phyloP scores from a whole-genome alignment of 2,113 vertebrate genomes.

The Nothobranchius furzeri region DNA sequence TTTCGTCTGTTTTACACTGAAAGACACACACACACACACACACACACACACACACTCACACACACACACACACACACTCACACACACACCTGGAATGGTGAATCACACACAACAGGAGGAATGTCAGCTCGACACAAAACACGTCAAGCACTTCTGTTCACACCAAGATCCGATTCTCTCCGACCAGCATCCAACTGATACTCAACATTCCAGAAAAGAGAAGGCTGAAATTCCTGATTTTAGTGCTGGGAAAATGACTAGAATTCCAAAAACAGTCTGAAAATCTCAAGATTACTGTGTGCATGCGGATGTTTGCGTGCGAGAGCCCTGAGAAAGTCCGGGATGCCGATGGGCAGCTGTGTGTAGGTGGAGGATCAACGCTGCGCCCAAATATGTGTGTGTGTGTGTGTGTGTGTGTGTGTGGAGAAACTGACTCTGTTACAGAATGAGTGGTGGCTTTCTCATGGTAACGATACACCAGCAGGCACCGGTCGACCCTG shows the following conservation, averaged over 20 bases:
- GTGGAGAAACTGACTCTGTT: constrained; percentile 83
- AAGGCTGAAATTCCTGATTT: constrained; percentile 30
- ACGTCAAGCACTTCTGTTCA: constrained; percentile 6
- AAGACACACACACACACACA: constrained; percentile 24
- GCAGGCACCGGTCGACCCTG: constrained; percentile 84
- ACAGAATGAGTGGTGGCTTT: constrained; percentile 85
- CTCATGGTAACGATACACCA: constrained; percentile 90
- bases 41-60: no score
- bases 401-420: constrained; percentile 28
- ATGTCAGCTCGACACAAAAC: constrained; percentile 10
- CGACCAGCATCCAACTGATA: constrained; percentile 4
- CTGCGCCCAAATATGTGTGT: constrained; percentile 35
- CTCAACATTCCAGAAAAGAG: constrained; percentile 27
- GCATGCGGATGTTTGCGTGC: neutral
- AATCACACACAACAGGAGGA: constrained; percentile 23
- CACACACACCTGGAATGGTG: constrained; percentile 29
- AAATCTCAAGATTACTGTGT: constrained; percentile 23
- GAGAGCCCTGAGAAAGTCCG: constrained; percentile 31
- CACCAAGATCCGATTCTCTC: constrained; percentile 13
- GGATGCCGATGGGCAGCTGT: constrained; percentile 60
- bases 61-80: constrained; percentile 1
- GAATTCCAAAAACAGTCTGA: constrained; percentile 26
- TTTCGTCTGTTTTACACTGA: constrained; percentile 37
- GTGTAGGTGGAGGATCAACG: constrained; percentile 54
- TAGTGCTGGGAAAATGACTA: constrained; percentile 38